These are phyloP conservation scores for Drosophila lacertosa DNA, from an alignment of 1,140 invertebrate species.

Conservation along the genomic window DNA sequence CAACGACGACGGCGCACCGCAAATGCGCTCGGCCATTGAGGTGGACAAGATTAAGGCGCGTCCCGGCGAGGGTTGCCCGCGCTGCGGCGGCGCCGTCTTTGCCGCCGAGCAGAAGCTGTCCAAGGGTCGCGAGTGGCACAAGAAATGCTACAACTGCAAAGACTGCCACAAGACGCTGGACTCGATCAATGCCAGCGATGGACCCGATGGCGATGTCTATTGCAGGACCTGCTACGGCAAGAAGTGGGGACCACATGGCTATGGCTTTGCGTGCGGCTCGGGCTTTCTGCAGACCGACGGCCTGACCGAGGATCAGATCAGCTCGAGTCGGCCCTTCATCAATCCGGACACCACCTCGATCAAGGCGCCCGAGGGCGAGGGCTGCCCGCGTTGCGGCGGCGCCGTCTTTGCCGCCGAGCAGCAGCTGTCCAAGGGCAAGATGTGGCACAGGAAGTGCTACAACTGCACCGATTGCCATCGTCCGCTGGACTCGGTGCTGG, in stretches of 20 bases:
- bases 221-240: slow-evolving; percentile 88
- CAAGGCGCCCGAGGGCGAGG: slow-evolving; percentile 93
- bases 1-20: slow-evolving; percentile 72
- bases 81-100: slow-evolving; percentile 95
- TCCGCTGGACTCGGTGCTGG: slow-evolving; percentile 95
- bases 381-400: slow-evolving; percentile 95
- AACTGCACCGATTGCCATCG: slow-evolving; percentile 96
- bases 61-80: slow-evolving; percentile 93
- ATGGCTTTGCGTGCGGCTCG: slow-evolving; percentile 97
- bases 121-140: slow-evolving; percentile 96
- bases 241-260: slow-evolving; percentile 97
- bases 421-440: slow-evolving; percentile 95
- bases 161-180: slow-evolving; percentile 96
- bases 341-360: slow-evolving; percentile 94
- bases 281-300: slow-evolving; percentile 96
- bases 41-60: slow-evolving; percentile 91
- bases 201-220: slow-evolving; percentile 95
- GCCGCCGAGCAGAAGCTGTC: slow-evolving; percentile 95
- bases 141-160: slow-evolving; percentile 99
- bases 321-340: slow-evolving; percentile 89
- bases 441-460: slow-evolving; percentile 98
- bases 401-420: slow-evolving; percentile 97
- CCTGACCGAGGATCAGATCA: slow-evolving; percentile 92
- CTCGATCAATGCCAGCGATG: slow-evolving; percentile 96
- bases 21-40: slow-evolving; percentile 88